phyloP scores from a whole-genome alignment of 2,113 vertebrate species.

The Halcyon malimbica region DNA sequence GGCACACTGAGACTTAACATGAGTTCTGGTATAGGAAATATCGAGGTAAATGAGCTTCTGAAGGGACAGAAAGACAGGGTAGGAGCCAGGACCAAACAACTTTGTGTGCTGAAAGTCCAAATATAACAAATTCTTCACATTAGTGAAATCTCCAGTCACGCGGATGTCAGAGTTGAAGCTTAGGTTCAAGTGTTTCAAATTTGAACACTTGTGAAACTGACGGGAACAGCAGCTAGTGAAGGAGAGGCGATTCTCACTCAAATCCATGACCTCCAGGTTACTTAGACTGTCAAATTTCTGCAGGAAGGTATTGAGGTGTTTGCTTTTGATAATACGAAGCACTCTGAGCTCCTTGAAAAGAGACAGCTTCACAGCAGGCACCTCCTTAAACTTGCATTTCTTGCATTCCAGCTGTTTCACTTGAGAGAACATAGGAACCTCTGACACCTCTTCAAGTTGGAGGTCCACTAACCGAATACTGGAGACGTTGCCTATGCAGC shows the following conservation, averaged over 20 bases:
- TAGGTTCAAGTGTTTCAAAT: conserved; percentile 74
- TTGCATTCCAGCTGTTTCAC: conserved; percentile 66
- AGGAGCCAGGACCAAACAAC: conserved; percentile 16
- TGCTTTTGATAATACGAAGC: conserved; percentile 62
- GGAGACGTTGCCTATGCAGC: conserved; percentile 72
- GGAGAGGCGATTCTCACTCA: conserved; percentile 72
- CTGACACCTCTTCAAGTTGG: fast-evolving
- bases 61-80: conserved; percentile 70
- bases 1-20: conserved; percentile 43
- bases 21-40: conserved; percentile 73
- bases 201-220: background rate
- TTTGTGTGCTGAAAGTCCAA: conserved; percentile 75
- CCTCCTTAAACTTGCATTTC: background rate
- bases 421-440: background rate
- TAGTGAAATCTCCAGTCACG: conserved; percentile 29
- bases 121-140: conserved; percentile 59
- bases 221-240: conserved; percentile 37
- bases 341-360: conserved; percentile 68
- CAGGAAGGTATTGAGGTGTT: background rate
- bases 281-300: background rate
- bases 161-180: conserved; percentile 74
- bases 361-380: background rate
- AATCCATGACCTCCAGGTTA: conserved; percentile 70
- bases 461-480: conserved; percentile 60
- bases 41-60: conserved; percentile 77